These are phyloP conservation scores for Agriotes lineatus DNA, from an alignment of 2,888 invertebrate genomes.

Conservation along the genomic window DNA sequence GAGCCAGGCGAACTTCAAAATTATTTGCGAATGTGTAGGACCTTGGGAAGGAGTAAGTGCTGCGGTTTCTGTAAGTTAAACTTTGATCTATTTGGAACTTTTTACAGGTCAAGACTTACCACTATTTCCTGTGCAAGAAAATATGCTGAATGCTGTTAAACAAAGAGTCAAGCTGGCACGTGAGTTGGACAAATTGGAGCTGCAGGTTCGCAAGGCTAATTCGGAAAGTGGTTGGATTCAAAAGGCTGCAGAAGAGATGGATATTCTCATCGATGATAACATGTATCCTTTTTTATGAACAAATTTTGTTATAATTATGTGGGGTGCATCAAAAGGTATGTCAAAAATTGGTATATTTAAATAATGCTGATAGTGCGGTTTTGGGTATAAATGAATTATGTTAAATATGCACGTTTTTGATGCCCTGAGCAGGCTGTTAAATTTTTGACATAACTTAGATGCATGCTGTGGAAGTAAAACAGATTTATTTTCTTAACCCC, in stretches of 20 bases:
- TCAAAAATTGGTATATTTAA: too few relatives aligned
- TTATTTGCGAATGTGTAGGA: constrained; percentile 85
- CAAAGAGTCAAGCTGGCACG: constrained; percentile 82
- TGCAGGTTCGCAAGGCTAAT: constrained; percentile 73
- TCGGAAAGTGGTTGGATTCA: constrained; percentile 87
- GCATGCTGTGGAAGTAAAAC: too few relatives aligned
- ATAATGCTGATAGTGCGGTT: too few relatives aligned
- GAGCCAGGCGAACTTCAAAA: constrained; percentile 87
- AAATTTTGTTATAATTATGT: too few relatives aligned
- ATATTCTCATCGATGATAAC: constrained; percentile 90
- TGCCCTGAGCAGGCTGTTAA: too few relatives aligned
- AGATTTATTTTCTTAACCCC: not conserved
- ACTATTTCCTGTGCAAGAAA: constrained; percentile 81
- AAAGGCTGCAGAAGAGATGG: constrained; percentile 90
- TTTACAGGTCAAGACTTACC: constrained; percentile 84
- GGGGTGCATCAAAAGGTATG: too few relatives aligned
- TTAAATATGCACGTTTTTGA: too few relatives aligned
- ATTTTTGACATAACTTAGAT: too few relatives aligned
- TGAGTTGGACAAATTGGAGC: constrained; percentile 83
- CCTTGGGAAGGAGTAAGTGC: constrained; percentile 84
- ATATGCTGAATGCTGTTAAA: constrained; percentile 74
- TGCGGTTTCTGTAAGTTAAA: too few relatives aligned
- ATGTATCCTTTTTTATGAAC: constrained; percentile 60
- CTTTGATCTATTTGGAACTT: too few relatives aligned
- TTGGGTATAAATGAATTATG: too few relatives aligned